Percentiles rank a stretch among this genome's conserved stretches.
phyloP scores from a whole-genome alignment of 2,888 invertebrate species.

The Drosophila parthenogenetica region DNA sequence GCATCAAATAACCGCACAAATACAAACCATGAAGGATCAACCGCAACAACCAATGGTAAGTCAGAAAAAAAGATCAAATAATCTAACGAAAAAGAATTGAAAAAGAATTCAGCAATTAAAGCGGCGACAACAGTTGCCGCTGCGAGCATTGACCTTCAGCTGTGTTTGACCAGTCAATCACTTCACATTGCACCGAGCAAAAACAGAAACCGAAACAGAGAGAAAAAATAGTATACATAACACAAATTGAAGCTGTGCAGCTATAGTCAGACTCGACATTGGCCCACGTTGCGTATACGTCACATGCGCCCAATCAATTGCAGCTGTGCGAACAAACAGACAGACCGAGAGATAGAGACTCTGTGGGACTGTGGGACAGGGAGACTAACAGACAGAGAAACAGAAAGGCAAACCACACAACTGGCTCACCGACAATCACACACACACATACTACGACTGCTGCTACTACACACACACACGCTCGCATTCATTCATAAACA shows the following conservation, averaged over 20 bases:
- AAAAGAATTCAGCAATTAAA: conserved; percentile 39
- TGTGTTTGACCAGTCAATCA: conserved; percentile 46
- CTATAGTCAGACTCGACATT: conserved; percentile 12
- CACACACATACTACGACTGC: conserved; percentile 18
- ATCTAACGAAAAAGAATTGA: background rate
- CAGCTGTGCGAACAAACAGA: conserved; percentile 56
- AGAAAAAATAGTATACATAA: conserved; percentile 32
- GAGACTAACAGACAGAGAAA: conserved; percentile 5
- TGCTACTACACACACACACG: conserved; percentile 19
- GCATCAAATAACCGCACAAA: conserved; percentile 85
- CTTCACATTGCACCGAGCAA: conserved; percentile 48
- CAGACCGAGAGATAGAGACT: conserved; percentile 15
- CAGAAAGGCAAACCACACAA: conserved; percentile 29
- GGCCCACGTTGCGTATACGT: conserved; percentile 69
- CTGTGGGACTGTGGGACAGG: too few species aligned
- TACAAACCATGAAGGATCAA: conserved; percentile 86
- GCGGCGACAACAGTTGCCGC: conserved; percentile 15
- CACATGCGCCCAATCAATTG: conserved; percentile 54
- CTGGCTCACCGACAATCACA: conserved; percentile 25
- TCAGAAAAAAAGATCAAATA: conserved; percentile 16
- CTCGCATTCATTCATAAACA: conserved; percentile 73
- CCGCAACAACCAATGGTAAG: conserved; percentile 85
- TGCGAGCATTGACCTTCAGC: conserved; percentile 67
- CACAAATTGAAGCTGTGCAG: conserved; percentile 36
- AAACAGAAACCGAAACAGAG: conserved; percentile 39